Conservation (phyloP, 2,113 vertebrate species). For the Meriones unguiculatus region DNA sequence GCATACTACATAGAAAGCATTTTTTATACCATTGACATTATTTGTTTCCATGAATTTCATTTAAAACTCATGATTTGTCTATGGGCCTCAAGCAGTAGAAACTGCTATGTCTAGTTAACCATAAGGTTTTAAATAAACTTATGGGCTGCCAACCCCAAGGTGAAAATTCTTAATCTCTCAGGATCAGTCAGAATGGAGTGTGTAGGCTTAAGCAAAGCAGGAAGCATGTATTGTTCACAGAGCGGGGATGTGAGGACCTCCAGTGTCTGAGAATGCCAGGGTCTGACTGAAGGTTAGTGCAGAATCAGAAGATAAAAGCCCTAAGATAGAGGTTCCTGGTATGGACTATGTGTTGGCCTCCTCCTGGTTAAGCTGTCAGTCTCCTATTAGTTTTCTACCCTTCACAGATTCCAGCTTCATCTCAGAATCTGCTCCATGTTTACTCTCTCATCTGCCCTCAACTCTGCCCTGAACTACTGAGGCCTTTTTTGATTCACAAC, state of each 20-base stretch:
- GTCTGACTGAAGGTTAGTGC: not conserved
- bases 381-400: not conserved
- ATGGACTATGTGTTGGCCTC: not conserved
- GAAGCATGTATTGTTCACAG: not conserved
- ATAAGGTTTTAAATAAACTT: not conserved
- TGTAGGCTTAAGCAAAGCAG: not conserved
- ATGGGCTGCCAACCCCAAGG: not conserved
- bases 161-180: conserved; percentile 38
- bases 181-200: not conserved
- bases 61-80: conserved; percentile 18
- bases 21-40: conserved; percentile 13
- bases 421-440: not conserved
- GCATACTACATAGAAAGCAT: not conserved
- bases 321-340: not conserved
- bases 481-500: not conserved
- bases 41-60: conserved; percentile 28
- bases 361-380: not conserved
- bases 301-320: not conserved
- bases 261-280: not conserved
- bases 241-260: not conserved
- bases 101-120: conserved; percentile 10
- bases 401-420: not conserved
- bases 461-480: not conserved
- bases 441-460: not conserved
- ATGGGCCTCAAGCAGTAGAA: not conserved